Evolutionary conservation across 1,140 invertebrate species (phyloP).

Genomic region (Zelostemma sp.): DNA sequence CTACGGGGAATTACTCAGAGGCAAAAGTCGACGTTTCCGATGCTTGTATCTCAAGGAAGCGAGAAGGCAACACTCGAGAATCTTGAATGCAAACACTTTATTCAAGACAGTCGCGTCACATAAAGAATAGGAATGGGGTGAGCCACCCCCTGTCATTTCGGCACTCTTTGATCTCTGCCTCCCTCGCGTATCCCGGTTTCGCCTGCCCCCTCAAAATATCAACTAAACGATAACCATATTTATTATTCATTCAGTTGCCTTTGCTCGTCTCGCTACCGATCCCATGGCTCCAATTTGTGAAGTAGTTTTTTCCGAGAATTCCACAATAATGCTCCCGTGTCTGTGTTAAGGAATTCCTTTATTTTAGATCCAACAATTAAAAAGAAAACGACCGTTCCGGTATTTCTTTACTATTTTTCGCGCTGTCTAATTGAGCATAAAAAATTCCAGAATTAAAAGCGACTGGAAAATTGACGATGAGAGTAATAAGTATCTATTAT

Average conservation of each 20-base stretch:
- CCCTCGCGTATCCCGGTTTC: conserved; percentile 40
- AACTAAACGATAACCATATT: conserved; percentile 69
- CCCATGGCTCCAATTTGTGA: conserved; percentile 60
- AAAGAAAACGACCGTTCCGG: no score
- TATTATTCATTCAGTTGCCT: conserved; percentile 66
- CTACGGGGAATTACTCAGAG: conserved; percentile 29
- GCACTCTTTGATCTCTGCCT: conserved; percentile 58
- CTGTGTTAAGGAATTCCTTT: neutral
- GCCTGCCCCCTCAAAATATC: conserved; percentile 62
- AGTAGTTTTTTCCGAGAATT: conserved; percentile 67
- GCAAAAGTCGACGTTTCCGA: conserved; percentile 36
- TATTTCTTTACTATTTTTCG: neutral
- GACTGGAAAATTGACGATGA: neutral
- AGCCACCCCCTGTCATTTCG: conserved; percentile 41
- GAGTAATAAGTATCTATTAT: conserved; percentile 33
- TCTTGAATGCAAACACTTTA: conserved; percentile 55
- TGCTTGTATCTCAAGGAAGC: conserved; percentile 28
- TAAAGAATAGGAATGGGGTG: conserved; percentile 55
- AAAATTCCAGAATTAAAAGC: neutral
- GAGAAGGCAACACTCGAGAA: conserved; percentile 35
- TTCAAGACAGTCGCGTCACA: conserved; percentile 44
- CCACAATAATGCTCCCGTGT: conserved; percentile 24
- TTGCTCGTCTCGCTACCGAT: conserved; percentile 47
- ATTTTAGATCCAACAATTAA: no score
- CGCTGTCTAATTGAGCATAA: neutral